Conservation (phyloP, 2,888 invertebrate species). For the Helobdella robusta region DNA sequence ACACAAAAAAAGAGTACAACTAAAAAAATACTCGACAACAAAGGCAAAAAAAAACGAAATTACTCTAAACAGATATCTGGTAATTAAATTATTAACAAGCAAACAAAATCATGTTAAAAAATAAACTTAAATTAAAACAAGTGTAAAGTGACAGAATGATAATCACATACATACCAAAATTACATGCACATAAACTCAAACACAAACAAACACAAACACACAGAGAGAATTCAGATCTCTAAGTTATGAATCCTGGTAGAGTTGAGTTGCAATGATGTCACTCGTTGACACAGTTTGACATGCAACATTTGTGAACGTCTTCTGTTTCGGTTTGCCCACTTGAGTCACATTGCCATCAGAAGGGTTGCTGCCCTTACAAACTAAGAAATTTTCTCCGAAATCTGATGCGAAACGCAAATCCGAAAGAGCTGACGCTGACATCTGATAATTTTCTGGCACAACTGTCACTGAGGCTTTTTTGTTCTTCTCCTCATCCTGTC, state of each 20-base stretch:
- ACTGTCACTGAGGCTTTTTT: slow-evolving; percentile 37
- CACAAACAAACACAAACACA: no score
- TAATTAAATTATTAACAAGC: no score
- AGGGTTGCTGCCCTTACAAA: slow-evolving; percentile 13
- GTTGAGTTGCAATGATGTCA: slow-evolving; percentile 48
- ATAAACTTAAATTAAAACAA: no score
- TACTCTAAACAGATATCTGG: no score
- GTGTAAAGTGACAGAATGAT: no score
- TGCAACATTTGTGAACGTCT: slow-evolving; percentile 37
- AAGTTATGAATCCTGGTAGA: slow-evolving; percentile 44
- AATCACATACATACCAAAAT: no score
- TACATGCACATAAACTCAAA: no score
- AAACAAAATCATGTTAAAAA: no score
- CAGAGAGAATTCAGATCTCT: no score
- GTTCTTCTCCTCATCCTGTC: slow-evolving; percentile 30
- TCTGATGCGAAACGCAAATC: slow-evolving; percentile 35
- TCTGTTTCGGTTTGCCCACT: slow-evolving; percentile 23
- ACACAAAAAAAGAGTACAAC: no score
- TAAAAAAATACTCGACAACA: no score
- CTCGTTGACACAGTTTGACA: slow-evolving; percentile 49
- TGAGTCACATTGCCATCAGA: background rate
- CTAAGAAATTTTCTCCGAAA: slow-evolving; percentile 14
- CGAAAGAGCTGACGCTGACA: slow-evolving; percentile 44
- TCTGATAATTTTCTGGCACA: slow-evolving; percentile 47
- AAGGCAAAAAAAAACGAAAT: no score